Evolutionary conservation across 1,140 invertebrate genomes (phyloP).

Genomic region (Aphaenogaster rudis): DNA sequence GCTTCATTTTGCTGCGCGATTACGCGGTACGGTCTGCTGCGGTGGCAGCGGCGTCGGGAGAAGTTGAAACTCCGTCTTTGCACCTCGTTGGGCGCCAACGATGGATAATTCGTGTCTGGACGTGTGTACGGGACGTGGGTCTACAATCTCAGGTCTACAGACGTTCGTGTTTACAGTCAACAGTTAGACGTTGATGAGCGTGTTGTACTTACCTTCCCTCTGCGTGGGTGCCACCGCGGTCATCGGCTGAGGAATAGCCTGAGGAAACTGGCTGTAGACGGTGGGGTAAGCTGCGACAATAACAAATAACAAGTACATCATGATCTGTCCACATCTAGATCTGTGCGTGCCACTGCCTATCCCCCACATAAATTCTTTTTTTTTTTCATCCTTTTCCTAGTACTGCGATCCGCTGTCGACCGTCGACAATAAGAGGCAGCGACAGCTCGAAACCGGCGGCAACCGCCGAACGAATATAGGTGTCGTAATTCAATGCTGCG

Average conservation of each 20-base stretch:
- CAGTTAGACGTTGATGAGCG: constrained; percentile 79
- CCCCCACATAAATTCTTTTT: constrained; percentile 14
- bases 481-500: constrained; percentile 58
- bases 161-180: constrained; percentile 76
- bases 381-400: neutral
- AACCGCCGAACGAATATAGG: constrained; percentile 45
- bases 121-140: constrained; percentile 64
- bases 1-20: constrained; percentile 35
- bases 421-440: neutral
- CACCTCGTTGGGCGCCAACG: constrained; percentile 59
- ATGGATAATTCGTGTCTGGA: constrained; percentile 74
- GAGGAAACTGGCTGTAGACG: constrained; percentile 98
- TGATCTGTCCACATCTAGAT: constrained; percentile 80
- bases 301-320: constrained; percentile 86
- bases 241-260: constrained; percentile 97
- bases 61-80: constrained; percentile 42
- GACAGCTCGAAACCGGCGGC: constrained; percentile 13
- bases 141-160: constrained; percentile 72
- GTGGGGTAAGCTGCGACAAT: constrained; percentile 96
- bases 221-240: constrained; percentile 95
- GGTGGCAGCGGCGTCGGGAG: neutral
- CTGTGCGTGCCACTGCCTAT: constrained; percentile 76
- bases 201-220: constrained; percentile 95
- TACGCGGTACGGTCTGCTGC: neutral
- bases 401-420: constrained; percentile 22